Percentiles rank a stretch among this genome's conserved stretches.
Conservation (phyloP, 2,113 vertebrate genomes). For the Nannospalax galili region DNA sequence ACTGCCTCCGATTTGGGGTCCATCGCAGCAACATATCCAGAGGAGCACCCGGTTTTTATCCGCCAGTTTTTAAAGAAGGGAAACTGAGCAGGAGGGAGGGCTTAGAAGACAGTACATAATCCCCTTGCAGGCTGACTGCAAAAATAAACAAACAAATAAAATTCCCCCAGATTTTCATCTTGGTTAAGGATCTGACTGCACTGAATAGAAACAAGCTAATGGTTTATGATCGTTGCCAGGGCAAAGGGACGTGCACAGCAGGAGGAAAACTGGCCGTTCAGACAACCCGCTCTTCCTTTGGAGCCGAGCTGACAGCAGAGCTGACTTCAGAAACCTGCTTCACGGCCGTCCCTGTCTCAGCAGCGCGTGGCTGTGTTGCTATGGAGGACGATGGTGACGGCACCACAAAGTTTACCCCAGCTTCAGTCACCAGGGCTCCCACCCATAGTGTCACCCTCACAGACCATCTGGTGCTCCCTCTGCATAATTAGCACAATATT, state of each 20-base stretch:
- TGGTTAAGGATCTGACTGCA: conserved; percentile 34
- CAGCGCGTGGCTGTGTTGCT: conserved; percentile 55
- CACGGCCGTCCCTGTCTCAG: conserved; percentile 68
- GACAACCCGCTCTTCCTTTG: conserved; percentile 18
- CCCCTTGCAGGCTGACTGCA: conserved; percentile 14
- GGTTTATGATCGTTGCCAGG: conserved; percentile 20
- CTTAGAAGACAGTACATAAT: not conserved
- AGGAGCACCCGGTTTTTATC: conserved; percentile 50
- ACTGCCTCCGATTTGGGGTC: not conserved
- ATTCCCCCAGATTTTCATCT: not conserved
- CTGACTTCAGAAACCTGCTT: conserved; percentile 53
- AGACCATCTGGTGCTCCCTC: conserved; percentile 84
- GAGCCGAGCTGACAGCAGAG: not conserved
- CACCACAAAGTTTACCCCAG: conserved; percentile 78
- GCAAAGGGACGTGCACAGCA: not conserved
- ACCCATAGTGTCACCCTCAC: conserved; percentile 79
- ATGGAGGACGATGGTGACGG: conserved; percentile 70
- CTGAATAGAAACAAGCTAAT: conserved; percentile 33
- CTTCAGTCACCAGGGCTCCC: conserved; percentile 79
- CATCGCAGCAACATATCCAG: conserved; percentile 33
- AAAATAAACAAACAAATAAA: conserved; percentile 41
- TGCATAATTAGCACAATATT: conserved; percentile 86
- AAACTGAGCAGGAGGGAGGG: not conserved
- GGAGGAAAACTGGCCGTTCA: conserved; percentile 10
- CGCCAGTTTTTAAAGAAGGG: conserved; percentile 3